phyloP scores from a whole-genome alignment of 1,140 invertebrate species.

The Heliconius melpomene region DNA sequence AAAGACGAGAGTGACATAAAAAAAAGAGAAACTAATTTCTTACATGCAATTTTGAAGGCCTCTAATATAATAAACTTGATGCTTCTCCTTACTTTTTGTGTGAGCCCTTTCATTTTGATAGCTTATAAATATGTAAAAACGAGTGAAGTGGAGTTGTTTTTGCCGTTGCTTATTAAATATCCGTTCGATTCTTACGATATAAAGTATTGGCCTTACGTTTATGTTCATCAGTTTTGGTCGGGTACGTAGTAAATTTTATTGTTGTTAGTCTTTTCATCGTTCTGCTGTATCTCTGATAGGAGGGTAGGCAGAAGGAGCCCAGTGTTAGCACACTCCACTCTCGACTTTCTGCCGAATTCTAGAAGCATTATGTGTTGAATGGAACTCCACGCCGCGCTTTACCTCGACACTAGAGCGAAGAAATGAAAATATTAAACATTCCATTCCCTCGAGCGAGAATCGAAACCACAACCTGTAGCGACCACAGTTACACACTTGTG shows the following conservation, averaged over 20 bases:
- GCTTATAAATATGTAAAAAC: constrained; percentile 44
- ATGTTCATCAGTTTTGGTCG: constrained; percentile 58
- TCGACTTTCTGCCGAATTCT: no score
- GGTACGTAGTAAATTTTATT: constrained; percentile 43
- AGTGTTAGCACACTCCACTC: no score
- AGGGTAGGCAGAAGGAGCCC: no score
- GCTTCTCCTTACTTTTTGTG: constrained; percentile 35
- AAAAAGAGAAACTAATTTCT: constrained; percentile 30
- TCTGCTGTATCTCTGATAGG: no score
- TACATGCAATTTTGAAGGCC: constrained; percentile 37
- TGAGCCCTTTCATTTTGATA: constrained; percentile 43
- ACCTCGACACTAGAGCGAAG: no score
- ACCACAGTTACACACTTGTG: no score
- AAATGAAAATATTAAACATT: no score
- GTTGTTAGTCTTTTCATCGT: no score
- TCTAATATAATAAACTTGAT: constrained; percentile 39
- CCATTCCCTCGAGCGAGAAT: no score
- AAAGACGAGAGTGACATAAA: constrained; percentile 14
- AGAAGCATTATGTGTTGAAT: no score
- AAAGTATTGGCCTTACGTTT: constrained; percentile 53
- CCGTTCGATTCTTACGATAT: constrained; percentile 51
- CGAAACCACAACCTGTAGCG: no score
- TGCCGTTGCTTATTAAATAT: constrained; percentile 54
- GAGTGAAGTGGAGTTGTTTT: constrained; percentile 38
- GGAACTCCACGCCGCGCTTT: no score